Base-by-base conservation (phyloP, 2,888 invertebrate species). In the Lamellibrachia columna region DNA sequence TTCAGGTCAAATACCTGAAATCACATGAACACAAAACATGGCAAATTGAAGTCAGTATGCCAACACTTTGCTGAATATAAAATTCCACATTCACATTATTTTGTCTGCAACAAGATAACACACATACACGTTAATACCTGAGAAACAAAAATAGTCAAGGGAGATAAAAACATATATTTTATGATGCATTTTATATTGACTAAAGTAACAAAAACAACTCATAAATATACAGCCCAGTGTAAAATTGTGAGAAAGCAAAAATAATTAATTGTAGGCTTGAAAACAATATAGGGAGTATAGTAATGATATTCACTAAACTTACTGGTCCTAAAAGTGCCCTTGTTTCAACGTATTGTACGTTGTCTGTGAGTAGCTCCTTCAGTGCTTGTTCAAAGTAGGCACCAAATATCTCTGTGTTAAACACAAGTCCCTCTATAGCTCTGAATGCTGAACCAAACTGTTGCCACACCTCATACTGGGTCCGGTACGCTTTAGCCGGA, bases 311-410 rank as follows among this genome's bases (percentile, higher is more conserved):
- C 15, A n/a, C n/a, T 28, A 52, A 52, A 94, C 94, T 93, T 92
- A 96, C 96, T 93, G 93, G 93, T 15, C 94, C 93, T 9, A 96
- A 91, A 1, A 95, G 93, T 28, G 94, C 94, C 75, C 96, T 93
- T 15, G 96, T 93, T 93, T 96, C 96, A 6, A 96, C 90, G 93
- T 96, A 96, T 94, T 96, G 96, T 1, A 96, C 96, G 94, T 95
- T 95, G 93, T 96, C 96, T 6, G 94, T 93, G 52, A 93, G 92
- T 92, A 95, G 95, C 91, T 95, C 94, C 15, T 93, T 60, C 91
- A 96, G 93, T 0, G 95, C 95, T 58, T 95, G 94, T 60, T 94
- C 94, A 92, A 94, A 95, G 93, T 96, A 96, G 91, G 95, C 95
- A 52, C 93, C 93, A 93, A 96, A 95, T 22, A 96, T 95, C 0